Percentiles rank a stretch among this genome's conserved stretches.
Evolutionary conservation across 2,888 invertebrate species (phyloP).

Genomic region (Nemotelus nigrinus): DNA sequence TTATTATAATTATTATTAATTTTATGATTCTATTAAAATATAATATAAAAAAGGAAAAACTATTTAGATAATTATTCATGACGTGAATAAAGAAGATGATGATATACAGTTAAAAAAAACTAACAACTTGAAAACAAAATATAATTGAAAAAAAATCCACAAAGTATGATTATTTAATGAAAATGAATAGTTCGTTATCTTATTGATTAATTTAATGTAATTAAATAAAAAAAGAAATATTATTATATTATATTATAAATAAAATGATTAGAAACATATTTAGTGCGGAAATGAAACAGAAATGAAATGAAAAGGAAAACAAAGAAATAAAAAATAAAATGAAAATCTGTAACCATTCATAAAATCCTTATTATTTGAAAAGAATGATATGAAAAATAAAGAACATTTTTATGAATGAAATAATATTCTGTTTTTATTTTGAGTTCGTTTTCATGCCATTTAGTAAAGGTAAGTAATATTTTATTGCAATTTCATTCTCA

Average conservation of each 20-base stretch:
- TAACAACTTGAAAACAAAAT: neutral
- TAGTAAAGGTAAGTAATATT: neutral
- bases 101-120: too few relatives aligned
- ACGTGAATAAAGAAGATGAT: neutral
- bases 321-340: neutral
- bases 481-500: too few relatives aligned
- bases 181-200: conserved; percentile 17
- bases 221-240: conserved; percentile 9
- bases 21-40: neutral
- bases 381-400: conserved; percentile 2
- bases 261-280: neutral
- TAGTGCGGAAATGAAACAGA: neutral
- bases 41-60: neutral
- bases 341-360: conserved; percentile 18
- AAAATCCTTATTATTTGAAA: conserved; percentile 6
- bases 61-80: neutral
- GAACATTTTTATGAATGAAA: conserved; percentile 22
- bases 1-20: neutral
- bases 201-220: conserved; percentile 8
- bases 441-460: neutral
- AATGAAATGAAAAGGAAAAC: neutral
- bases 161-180: conserved; percentile 16
- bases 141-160: neutral
- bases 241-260: conserved; percentile 18
- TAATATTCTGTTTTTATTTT: neutral